A percentile compares a stretch with the other conserved stretches of the same genome.
Evolutionary conservation across 2,888 invertebrate species (phyloP).

Genomic region (Psylliodes chrysocephalus): DNA sequence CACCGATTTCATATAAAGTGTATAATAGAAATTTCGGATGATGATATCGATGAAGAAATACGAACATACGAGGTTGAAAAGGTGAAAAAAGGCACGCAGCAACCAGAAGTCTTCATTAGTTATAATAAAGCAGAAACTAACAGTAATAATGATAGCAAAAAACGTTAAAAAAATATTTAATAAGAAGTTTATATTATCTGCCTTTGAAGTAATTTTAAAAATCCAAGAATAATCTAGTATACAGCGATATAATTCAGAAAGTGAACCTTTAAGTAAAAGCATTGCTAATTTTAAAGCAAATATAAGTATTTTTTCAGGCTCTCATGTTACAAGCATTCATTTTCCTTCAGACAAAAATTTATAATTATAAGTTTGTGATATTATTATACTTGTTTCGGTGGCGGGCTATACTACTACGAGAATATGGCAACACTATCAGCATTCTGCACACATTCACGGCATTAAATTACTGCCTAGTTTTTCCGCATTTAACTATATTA

Average conservation of each 20-base stretch:
- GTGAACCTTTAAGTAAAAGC: conserved; percentile 66
- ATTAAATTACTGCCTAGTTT: too few species aligned
- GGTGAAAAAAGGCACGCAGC: conserved; percentile 78
- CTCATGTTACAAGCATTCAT: too few species aligned
- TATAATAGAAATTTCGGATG: conserved; percentile 76
- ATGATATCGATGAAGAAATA: conserved; percentile 71
- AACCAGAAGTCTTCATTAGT: conserved; percentile 68
- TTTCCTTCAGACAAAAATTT: too few species aligned
- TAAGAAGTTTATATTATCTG: conserved; percentile 61
- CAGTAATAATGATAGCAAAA: conserved; percentile 24
- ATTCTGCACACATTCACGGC: too few species aligned
- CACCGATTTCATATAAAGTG: conserved; percentile 77
- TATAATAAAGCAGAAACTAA: conserved; percentile 54
- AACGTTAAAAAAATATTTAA: too few species aligned
- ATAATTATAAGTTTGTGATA: too few species aligned
- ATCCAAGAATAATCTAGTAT: conserved; percentile 64
- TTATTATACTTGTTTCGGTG: too few species aligned
- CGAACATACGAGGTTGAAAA: conserved; percentile 73
- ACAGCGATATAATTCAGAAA: conserved; percentile 36
- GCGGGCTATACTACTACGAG: too few species aligned
- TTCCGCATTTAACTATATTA: too few species aligned
- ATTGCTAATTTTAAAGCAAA: conserved; percentile 61
- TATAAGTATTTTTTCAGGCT: conserved; percentile 61
- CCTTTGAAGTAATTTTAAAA: conserved; percentile 64
- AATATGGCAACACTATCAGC: too few species aligned